Percentiles rank a stretch among this genome's conserved stretches.
These are phyloP conservation scores for Spodoptera litura DNA, from an alignment of 1,140 invertebrate species.

Conservation along the genomic window DNA sequence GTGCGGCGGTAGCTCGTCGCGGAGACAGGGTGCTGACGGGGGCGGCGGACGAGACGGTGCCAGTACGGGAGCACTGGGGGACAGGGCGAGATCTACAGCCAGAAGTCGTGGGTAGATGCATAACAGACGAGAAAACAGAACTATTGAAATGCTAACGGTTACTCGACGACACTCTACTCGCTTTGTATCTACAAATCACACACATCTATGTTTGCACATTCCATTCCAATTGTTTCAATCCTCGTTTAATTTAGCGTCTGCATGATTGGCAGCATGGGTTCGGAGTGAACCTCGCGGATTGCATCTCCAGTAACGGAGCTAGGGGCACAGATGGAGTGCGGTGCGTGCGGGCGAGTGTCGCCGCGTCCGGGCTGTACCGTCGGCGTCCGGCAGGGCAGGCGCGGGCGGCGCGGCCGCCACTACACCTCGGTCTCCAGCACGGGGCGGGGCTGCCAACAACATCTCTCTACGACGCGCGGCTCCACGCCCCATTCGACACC, in stretches of 20 bases:
- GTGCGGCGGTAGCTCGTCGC: conserved; percentile 36
- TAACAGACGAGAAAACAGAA: conserved; percentile 70
- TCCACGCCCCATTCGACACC: conserved; percentile 80
- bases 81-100: conserved; percentile 59
- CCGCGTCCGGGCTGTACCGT: conserved; percentile 71
- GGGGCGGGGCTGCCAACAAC: conserved; percentile 84
- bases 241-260: conserved; percentile 13
- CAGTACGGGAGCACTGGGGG: conserved; percentile 53
- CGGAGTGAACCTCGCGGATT: too few species aligned
- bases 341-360: not conserved
- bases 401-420: conserved; percentile 78
- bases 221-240: not conserved
- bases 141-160: conserved; percentile 64
- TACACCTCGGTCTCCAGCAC: conserved; percentile 86
- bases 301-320: too few species aligned
- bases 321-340: not conserved
- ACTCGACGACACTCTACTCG: conserved; percentile 65
- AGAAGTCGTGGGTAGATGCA: conserved; percentile 68
- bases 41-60: conserved; percentile 58
- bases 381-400: conserved; percentile 72
- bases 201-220: conserved; percentile 29
- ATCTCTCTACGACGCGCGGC: conserved; percentile 80
- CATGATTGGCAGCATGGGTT: not conserved
- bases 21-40: conserved; percentile 46
- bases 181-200: conserved; percentile 20